These are phyloP conservation scores for Acipenser transmontanus DNA, from an alignment of 2,797 vertebrate genomes.

Conservation along the genomic window DNA sequence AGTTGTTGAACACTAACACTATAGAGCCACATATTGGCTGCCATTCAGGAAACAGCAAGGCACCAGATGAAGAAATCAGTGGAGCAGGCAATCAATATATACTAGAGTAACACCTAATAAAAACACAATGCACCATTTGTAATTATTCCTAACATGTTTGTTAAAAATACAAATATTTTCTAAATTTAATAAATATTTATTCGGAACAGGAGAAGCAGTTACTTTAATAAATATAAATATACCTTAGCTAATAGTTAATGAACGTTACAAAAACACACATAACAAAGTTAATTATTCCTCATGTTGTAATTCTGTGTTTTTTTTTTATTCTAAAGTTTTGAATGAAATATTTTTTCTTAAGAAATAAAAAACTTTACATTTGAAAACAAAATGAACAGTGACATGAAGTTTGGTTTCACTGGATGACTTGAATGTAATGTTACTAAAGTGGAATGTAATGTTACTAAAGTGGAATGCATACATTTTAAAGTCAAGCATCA, in stretches of 20 bases:
- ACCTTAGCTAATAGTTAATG: too few species aligned
- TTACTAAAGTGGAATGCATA: slow-evolving; percentile 15
- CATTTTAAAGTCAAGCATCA: slow-evolving; percentile 49
- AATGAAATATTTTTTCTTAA: too few species aligned
- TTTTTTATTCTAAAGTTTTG: too few species aligned
- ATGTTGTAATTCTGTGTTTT: too few species aligned
- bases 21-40: slow-evolving; percentile 14
- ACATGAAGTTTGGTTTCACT: too few species aligned
- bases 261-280: slow-evolving; percentile 2
- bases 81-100: slow-evolving; percentile 30
- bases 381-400: too few species aligned
- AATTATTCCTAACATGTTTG: slow-evolving; percentile 40
- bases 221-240: too few species aligned
- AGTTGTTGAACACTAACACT: neutral
- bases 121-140: slow-evolving; percentile 30
- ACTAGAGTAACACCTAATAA: slow-evolving; percentile 29
- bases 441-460: neutral
- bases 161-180: too few species aligned
- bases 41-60: slow-evolving; percentile 30
- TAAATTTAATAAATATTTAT: too few species aligned
- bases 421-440: neutral
- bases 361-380: too few species aligned
- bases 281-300: too few species aligned
- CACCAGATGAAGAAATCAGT: slow-evolving; percentile 37
- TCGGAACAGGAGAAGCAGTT: too few species aligned